Conservation (phyloP, 2,888 invertebrate genomes). For the Xanthia togata region DNA sequence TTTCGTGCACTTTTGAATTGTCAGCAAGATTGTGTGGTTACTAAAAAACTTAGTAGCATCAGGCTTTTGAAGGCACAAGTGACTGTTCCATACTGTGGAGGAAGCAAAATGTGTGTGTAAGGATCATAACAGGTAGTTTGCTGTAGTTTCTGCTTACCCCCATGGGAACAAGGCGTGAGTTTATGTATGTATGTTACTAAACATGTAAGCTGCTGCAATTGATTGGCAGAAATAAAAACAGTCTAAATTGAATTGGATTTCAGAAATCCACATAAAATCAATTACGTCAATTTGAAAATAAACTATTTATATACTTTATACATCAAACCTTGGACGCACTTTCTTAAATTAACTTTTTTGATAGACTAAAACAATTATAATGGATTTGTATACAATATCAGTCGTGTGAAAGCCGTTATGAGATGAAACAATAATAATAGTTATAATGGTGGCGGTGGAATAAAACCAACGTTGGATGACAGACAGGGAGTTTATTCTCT, state of each 20-base stretch:
- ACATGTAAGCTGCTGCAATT: neutral
- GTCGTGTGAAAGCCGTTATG: constrained; percentile 3
- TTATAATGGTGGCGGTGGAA: too few species aligned
- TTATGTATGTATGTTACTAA: too few species aligned
- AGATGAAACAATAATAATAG: constrained; percentile 16
- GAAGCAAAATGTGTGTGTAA: too few species aligned
- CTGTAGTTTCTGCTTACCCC: too few species aligned
- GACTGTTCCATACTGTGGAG: neutral
- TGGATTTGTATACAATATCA: too few species aligned
- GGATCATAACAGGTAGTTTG: too few species aligned
- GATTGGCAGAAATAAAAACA: neutral
- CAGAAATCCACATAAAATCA: neutral
- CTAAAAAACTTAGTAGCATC: neutral
- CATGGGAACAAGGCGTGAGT: too few species aligned
- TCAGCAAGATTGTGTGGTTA: neutral
- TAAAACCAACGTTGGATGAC: too few species aligned
- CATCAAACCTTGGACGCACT: neutral
- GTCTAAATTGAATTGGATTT: too few species aligned
- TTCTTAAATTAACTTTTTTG: neutral
- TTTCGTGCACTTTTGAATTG: too few species aligned
- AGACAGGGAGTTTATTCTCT: too few species aligned
- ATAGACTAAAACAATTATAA: neutral
- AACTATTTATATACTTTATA: neutral
- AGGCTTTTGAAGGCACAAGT: neutral
- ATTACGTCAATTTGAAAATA: neutral